Evolutionary conservation across 2,797 vertebrate genomes (phyloP).

Genomic region (Sebastes iracundus): DNA sequence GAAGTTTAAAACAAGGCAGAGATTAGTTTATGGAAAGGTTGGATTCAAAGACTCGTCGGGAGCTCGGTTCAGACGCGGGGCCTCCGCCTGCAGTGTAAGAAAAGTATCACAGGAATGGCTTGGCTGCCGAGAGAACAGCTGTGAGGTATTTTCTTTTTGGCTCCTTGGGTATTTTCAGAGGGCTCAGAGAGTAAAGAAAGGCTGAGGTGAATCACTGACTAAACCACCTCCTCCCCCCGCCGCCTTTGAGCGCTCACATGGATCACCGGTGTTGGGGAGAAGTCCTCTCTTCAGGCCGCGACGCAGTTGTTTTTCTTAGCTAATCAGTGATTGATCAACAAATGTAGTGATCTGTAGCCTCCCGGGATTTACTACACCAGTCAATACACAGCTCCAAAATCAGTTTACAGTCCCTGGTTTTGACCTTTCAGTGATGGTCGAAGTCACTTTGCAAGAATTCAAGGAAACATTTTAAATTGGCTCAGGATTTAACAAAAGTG

Average conservation of each 20-base stretch:
- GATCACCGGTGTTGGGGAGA: slow-evolving; percentile 47
- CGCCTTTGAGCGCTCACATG: slow-evolving; percentile 40
- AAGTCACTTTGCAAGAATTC: not conserved
- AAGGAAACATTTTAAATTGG: not conserved
- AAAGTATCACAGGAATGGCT: slow-evolving; percentile 61
- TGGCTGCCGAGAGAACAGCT: slow-evolving; percentile 72
- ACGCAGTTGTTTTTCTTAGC: slow-evolving; percentile 36
- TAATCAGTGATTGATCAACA: slow-evolving; percentile 60
- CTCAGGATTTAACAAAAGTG: not conserved
- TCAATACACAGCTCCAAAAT: slow-evolving; percentile 9
- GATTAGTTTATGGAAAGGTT: slow-evolving; percentile 13
- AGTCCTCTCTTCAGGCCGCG: slow-evolving; percentile 12
- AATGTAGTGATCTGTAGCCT: slow-evolving; percentile 22
- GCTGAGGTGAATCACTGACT: slow-evolving; percentile 69
- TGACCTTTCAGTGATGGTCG: not conserved
- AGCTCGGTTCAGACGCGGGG: slow-evolving; percentile 14
- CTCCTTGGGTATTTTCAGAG: slow-evolving; percentile 73
- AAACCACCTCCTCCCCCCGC: slow-evolving; percentile 32
- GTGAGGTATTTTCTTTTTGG: slow-evolving; percentile 80
- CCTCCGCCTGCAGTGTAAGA: slow-evolving; percentile 22
- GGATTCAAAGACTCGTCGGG: slow-evolving; percentile 3
- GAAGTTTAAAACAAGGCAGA: slow-evolving; percentile 26
- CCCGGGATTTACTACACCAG: not conserved
- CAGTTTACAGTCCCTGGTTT: not conserved
- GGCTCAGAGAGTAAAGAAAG: slow-evolving; percentile 59